Base-by-base conservation (phyloP, 53 echinoderm and acorn worm species). In the Henricia sp. region DNA sequence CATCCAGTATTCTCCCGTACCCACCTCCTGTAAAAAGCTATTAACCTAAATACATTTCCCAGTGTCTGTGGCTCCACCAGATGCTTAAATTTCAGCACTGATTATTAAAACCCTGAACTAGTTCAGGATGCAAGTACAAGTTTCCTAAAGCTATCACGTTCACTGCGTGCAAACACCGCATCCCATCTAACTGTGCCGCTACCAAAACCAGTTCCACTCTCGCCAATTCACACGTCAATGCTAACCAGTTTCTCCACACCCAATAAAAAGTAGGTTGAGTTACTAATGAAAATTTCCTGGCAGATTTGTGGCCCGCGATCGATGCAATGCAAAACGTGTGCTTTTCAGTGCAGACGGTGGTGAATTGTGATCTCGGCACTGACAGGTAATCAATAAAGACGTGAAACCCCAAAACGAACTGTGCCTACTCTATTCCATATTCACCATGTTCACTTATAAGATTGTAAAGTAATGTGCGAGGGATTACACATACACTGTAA, bases 221-320 rank as follows among this genome's bases (percentile, higher is more conserved):
- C 68, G 52, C 76, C 76, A 76, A 76, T 76, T 76, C 76, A 55
- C 56, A 76, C 76, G 28, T 76, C 76, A 36, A 76, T 76, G 76
- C 76, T 76, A 76, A 76, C 76, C 76, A 76, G 76, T 76, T 76
- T 76, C 35, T 43, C 76, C 76, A 76, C 76, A 57, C 76, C 76
- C 56, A 76, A 76, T 76, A 76, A 76, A 12, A 76, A 76, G 76
- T 55, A 76, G 76, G 76, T 76, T 76, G 76, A 76, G 76, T 76
- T 76, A 76, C 76, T 76, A 76, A 76, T 76, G 76, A 76, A 76
- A 76, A 76, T 76, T 76, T 76, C 57, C 76, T 76, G 76, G 53
- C 76, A 76, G 76, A 76, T 76, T 76, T 76, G 76, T 76, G 76
- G 57, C 76, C 59, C 41, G 26, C 40, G 58, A 76, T 76, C 76